Evolutionary conservation across 2,797 vertebrate genomes (phyloP), one percentile per base, ranked within the genome.

Genomic region (Chelon auratus): DNA sequence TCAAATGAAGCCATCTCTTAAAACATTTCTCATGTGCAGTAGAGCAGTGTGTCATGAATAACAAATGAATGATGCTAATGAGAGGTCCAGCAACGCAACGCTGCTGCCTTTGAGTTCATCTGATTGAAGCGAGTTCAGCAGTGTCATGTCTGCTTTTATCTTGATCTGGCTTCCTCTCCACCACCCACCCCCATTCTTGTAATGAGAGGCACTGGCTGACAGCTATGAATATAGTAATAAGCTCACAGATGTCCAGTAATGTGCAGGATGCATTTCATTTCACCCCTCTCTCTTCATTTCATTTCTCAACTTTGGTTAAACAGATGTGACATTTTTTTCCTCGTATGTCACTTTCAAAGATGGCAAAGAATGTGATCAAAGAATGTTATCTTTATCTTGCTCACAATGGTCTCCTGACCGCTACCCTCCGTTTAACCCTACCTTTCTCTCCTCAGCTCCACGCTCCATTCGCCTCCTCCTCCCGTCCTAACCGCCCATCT

Each of bases 91-190:
- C 68, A 50, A 20, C 13, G 2, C 56, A 62, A 39, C 5, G 10
- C 43, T 4, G 15, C 66, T 10, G 56, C 82, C 72, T 88, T 84
- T 81, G 30, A 82, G 68, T 80, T 66, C 43, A 42, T 80, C 30
- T 81, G 62, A 89, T 74, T 86, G 68, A 90, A 83, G 84, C 67
- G 45, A 80, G 75, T 75, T 85, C 84, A 81, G 62, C 73, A 36
- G 74, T 52, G 24, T 70, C 62, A 57, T 45, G 43, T 75, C 55
- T 55, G 77, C 71, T 85, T 89, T 86, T 62, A 77, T 87, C 82
- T 82, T 8, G 5, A 36, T 80, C 40, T 54, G 20, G 18, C 68
- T 53, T 65, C 10, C 37, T 36, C 55, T 63, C 30, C 54, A 47
- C 52, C 11, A 20, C 60, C 45, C 52, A 68, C 40, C 62, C 77